Conservation (phyloP, 2,888 invertebrate genomes). For the Liopterus haemorrhoidalis region DNA sequence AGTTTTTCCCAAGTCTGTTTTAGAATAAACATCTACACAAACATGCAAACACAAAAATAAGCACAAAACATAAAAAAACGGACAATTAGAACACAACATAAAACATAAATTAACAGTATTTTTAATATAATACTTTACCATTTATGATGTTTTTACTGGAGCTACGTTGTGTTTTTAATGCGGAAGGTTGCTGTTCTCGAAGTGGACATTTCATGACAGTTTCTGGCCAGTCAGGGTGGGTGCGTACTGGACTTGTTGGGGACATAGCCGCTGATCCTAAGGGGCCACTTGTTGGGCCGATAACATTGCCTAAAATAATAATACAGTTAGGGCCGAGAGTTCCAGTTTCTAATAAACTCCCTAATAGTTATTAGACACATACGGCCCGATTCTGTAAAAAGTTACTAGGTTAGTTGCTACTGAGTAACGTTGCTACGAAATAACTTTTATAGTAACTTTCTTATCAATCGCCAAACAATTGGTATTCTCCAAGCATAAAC, state of each 20-base stretch:
- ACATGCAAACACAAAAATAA: conserved; percentile 21
- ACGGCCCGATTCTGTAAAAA: too few relatives aligned
- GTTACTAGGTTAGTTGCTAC: too few relatives aligned
- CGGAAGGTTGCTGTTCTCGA: conserved; percentile 47
- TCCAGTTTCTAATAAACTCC: too few relatives aligned
- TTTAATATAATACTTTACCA: conserved; percentile 23
- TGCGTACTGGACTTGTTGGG: conserved; percentile 15
- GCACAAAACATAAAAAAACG: conserved; percentile 14
- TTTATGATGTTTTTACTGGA: conserved; percentile 38
- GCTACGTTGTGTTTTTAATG: too few relatives aligned
- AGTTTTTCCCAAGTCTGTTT: conserved; percentile 37
- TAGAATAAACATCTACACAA: conserved; percentile 35
- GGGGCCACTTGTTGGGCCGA: neutral
- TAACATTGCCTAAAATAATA: too few relatives aligned
- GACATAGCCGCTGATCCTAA: conserved; percentile 3
- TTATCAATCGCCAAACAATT: too few relatives aligned
- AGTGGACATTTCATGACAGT: conserved; percentile 43
- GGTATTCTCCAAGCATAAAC: too few relatives aligned
- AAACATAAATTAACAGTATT: too few relatives aligned
- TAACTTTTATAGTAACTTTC: too few relatives aligned
- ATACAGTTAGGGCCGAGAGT: neutral
- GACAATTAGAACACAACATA: conserved; percentile 13
- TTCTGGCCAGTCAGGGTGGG: conserved; percentile 13
- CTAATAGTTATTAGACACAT: too few relatives aligned
- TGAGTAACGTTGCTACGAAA: too few relatives aligned